Evolutionary conservation across 2,797 vertebrate genomes (phyloP), one percentile per base, ranked within the genome.

Genomic region (Bryconaethiops microstoma): DNA sequence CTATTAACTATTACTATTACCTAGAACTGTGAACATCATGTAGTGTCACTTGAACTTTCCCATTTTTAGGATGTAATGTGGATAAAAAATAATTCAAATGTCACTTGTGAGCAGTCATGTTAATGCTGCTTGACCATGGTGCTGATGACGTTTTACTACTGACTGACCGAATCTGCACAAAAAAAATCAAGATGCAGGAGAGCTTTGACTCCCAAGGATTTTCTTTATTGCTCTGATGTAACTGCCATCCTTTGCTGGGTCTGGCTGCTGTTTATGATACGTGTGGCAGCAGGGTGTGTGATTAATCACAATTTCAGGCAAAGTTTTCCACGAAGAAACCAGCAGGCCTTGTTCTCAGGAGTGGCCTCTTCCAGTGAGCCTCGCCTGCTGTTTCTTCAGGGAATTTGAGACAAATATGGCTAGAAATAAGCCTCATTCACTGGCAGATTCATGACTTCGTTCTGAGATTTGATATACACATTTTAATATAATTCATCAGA

Each of bases 281-380:
- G 19, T 48, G 65, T 69, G 40, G 50, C 40, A 60, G 69, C 16
- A 14, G 45, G 69, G 59, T 16, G 45, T 76, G 40, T 68, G 71
- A 55, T 7, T 76, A 74, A 86, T 85, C 64, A 71, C 19, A 82
- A 77, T 64, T 48, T 82, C 78, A 79, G 77, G 75, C 48, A 25
- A 40, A 19, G 48, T 68, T 82, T 86, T 84, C 76, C 60, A 5
- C 45, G 67, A 84, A 83, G 45, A 83, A 74, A 60, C 19, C 77
- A 78, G 74, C 59, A 23, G 69, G 75, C 48, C 57, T 78, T 76
- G 48, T 82, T 23, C 19, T 62, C 40, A 62, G 25, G 52, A 45
- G 76, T 62, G 39, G 70, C n/a, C 59, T 77, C 65, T 74, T 78
- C 71, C 82, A 78, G 45, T 4, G 19, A 81, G 50, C 40, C 35